Evolutionary conservation across 1,140 invertebrate genomes (phyloP), one percentile per base, ranked within the genome.

Genomic region (Platyura marginata): DNA sequence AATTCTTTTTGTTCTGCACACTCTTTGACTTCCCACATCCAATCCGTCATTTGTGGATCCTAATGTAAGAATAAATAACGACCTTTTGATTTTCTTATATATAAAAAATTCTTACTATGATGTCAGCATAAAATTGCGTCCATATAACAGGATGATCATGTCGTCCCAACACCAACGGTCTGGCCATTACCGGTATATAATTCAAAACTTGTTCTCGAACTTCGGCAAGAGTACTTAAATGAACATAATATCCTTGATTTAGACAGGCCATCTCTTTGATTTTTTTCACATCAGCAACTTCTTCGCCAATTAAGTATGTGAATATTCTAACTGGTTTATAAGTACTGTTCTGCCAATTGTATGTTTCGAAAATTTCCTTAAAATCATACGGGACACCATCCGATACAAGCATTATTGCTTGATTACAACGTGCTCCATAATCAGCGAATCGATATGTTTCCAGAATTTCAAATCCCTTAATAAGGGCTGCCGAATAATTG

Each of bases 201-300:
- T 89, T 81, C 44, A 94, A 64, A 6, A 96, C 88, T 67, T 93
- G 81, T 63, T 96, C 92, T 33, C 89, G 73, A 10, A 96, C 89
- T 68, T 97, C 92, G 11, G 89, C 83, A 48, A 88, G 64, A 20
- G 86, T 88, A 41, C 86, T 87, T 29, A 98, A 76, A 57, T 96
- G 91, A 23, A 90, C 88, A 64, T 86, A 96, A 63, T 86, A 94
- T 3, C 92, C 91, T 73, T 71, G 59, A 66, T 98, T 97, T 3
- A 78, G 79, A 64, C 94, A 98, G 34, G 94, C 93, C 81, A 98
- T 98, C 85, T 87, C 94, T 55, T 86, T 81, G 47, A 96, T 83
- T 55, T 95, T 73, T 50, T 74, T 68, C 16, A 79, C 75, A 61
- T 85, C 81, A 6, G 75, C 71, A 18, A 79, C 76, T 67, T 97